Evolutionary conservation across 2,888 invertebrate genomes (phyloP), one percentile per base, ranked within the genome.

Genomic region (Cybosia mesomella): DNA sequence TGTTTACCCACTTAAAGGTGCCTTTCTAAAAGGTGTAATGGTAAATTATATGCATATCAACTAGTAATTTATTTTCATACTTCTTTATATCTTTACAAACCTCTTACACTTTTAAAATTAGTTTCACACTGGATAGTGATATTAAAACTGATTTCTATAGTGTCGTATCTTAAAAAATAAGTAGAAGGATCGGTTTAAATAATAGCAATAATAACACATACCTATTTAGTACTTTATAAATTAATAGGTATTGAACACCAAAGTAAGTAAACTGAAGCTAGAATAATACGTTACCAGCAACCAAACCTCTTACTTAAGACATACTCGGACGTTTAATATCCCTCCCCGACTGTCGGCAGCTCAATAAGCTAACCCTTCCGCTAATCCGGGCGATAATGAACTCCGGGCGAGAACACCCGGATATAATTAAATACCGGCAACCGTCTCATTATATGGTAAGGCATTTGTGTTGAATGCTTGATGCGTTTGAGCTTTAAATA

Each of bases 361-460:
- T 84, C 87, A 88, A 85, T 88, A 85, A 89, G 83, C 82, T 86
- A 89, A 90, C 90, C 90, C 91, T 89, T 90, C 84, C 82, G 81
- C 84, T 91, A 91, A 92, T 90, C 90, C 91, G 79, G 83, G 80
- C 81, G 85, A 88, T 92, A 92, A 92, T 92, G 91, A 92, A 90
- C 87, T 80, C 79, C 73, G 85, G 76, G 81, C 83, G 85, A 84
- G 83, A 69, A 65, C 69, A 59, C 59, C 72, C 65, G 71, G 73
- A 73, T 72, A 79, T 81, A 86, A 87, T 88, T 88, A 87, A 89
- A 86, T 85, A 83, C 83, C 80, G 71, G 62, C 57, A 58, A 65
- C 74, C 74, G 67, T 58, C 71, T 75, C 75, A 82, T 82, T 81
- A 81, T 82, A 76, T 82, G 74, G 67, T 77, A 75, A 81, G 73